Evolutionary conservation across 2,888 invertebrate species (phyloP), one percentile per base, ranked within the genome.

Genomic region (Agapostemon virescens): DNA sequence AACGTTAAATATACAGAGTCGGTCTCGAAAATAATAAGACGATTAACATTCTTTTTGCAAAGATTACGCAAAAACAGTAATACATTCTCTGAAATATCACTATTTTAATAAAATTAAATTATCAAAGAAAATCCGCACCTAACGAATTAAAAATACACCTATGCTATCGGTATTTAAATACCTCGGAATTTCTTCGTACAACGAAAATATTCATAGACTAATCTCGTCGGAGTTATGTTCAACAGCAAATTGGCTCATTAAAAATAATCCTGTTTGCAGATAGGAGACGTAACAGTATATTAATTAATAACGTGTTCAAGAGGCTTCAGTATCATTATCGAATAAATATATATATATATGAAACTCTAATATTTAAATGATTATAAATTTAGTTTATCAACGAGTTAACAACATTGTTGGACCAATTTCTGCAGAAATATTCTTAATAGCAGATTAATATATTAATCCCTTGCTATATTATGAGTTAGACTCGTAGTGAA

Each of bases 1-100:
- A 64, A 64, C 40, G 61, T 30, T 77, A 70, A 63, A 68, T 45
- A 68, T 77, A 67, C 33, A 17, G 13, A 63, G 33, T 63, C 36
- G 33, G 63, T 63, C 20, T 36, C 36, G n/a, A 5, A 36, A 63
- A 33, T 63, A 61, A 61, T 61, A 61, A 30, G 7, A 11, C 9
- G 61, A 33, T 20, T 61, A 61, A 30, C 9, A 33, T 9, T 3
- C 30, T 33, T 61, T 61, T 55, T 55, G 20, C 33, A 61, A 61
- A 20, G 33, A 33, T 61, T 61, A 55, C 6, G 6, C 0, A 26
- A 55, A 26, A 26, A 17, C 2, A 1, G 15, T 26, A 55, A 55
- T 17, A 2, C 7, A 17, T 26, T 55, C 55, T 17, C 7, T 0
- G 2, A 26, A 26, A 15, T 2, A 26, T 0, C 7, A 26, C 6